phyloP scores from a whole-genome alignment of 53 echinoderm and acorn worm species.

The Zoroaster sp. region DNA sequence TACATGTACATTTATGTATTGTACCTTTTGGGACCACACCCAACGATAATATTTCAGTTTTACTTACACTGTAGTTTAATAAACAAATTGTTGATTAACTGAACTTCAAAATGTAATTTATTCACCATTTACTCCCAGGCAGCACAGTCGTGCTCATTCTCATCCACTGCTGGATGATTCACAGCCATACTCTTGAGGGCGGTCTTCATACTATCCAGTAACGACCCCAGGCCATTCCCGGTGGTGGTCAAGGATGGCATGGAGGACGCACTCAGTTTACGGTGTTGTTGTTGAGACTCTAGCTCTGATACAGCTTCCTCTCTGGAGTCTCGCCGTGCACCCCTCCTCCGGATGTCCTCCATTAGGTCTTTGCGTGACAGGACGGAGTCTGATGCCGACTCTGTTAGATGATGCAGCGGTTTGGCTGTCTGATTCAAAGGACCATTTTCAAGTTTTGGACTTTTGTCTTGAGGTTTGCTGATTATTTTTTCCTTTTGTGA shows the following conservation, averaged over 20 bases:
- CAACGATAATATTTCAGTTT: no score
- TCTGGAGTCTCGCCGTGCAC: neutral
- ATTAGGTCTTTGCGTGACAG: slow-evolving; percentile 39
- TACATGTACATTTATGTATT: no score
- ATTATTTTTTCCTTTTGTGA: neutral
- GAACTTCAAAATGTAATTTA: neutral
- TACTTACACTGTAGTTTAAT: no score
- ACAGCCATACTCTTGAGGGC: slow-evolving; percentile 51
- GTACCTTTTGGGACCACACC: no score
- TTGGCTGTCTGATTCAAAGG: neutral
- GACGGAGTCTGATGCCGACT: slow-evolving; percentile 35
- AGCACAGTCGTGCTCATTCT: slow-evolving; percentile 41
- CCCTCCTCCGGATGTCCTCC: slow-evolving; percentile 41
- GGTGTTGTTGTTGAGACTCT: slow-evolving; percentile 28
- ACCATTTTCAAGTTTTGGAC: neutral
- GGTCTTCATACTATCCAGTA: slow-evolving; percentile 64
- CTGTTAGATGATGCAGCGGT: neutral
- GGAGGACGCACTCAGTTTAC: slow-evolving; percentile 38
- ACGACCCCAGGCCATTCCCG: slow-evolving; percentile 42
- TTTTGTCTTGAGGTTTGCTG: neutral
- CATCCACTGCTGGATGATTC: slow-evolving; percentile 10
- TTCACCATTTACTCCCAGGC: slow-evolving; percentile 30
- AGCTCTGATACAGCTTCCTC: slow-evolving; percentile 37
- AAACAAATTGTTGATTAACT: no score
- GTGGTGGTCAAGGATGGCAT: slow-evolving; percentile 20